Conservation (phyloP, 2,797 vertebrate genomes). For the Gorsachius magnificus region DNA sequence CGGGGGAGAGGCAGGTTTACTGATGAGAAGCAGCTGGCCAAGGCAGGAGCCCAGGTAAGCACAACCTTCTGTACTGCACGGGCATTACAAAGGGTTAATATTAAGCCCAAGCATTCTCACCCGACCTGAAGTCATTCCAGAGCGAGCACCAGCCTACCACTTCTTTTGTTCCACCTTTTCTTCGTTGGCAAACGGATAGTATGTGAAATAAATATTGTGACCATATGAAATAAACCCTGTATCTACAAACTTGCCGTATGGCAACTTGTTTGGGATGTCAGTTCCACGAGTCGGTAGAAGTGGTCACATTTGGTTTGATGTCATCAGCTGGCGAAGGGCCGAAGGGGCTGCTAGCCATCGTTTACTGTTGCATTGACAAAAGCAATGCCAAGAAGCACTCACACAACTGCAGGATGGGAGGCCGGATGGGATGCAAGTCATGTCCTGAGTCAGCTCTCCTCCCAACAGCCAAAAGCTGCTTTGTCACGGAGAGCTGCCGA, state of each 20-base stretch:
- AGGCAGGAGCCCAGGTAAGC: background rate
- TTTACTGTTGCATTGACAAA: background rate
- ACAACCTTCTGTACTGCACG: background rate
- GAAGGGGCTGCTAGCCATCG: accelerated
- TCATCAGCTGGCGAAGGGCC: background rate
- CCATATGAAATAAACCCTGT: background rate
- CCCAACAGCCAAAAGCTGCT: background rate
- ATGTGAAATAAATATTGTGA: background rate
- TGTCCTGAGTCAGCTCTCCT: background rate
- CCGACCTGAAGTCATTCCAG: background rate
- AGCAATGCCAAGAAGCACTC: background rate
- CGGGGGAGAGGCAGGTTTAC: background rate
- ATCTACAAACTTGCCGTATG: background rate
- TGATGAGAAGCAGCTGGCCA: background rate
- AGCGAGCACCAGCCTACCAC: background rate
- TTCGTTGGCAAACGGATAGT: background rate
- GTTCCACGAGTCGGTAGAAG: background rate
- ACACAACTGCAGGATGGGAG: background rate
- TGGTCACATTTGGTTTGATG: background rate
- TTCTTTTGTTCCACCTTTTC: background rate
- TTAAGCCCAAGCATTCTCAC: background rate
- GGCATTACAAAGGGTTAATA: background rate
- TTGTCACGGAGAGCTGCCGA: background rate
- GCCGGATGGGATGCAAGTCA: background rate
- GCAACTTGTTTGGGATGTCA: background rate